These are phyloP conservation scores for Heterochromis multidens DNA, from an alignment of 2,113 vertebrate species.

Conservation along the genomic window DNA sequence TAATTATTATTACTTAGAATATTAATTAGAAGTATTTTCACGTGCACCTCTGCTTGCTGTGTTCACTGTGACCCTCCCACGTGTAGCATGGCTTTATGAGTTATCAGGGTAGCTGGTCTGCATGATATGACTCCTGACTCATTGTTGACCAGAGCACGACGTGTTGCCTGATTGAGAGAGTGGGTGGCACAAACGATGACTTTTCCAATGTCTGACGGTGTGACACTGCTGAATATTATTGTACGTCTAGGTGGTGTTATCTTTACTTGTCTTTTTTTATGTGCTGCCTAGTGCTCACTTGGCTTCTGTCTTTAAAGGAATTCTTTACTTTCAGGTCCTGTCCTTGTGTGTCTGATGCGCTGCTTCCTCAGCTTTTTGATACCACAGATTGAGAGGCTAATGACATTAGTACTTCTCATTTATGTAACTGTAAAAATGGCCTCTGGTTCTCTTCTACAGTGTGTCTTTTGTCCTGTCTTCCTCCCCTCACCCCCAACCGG, in stretches of 20 bases:
- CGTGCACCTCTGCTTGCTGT: conserved; percentile 63
- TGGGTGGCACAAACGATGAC: neutral
- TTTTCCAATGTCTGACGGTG: neutral
- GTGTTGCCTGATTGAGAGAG: conserved; percentile 23
- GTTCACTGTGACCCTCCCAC: conserved; percentile 48
- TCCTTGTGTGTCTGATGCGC: neutral
- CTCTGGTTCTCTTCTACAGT: no score
- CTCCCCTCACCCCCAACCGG: no score
- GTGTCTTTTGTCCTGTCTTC: no score
- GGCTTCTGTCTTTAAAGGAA: neutral
- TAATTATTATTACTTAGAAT: neutral
- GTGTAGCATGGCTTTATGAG: conserved; percentile 66
- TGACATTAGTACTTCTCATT: neutral
- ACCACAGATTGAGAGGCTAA: neutral
- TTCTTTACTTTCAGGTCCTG: neutral
- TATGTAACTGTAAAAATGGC: neutral
- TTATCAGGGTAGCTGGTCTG: conserved; percentile 36
- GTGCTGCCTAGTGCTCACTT: neutral
- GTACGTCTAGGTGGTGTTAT: neutral
- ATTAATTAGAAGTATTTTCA: neutral
- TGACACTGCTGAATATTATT: neutral
- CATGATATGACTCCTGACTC: conserved; percentile 51
- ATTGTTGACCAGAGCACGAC: neutral
- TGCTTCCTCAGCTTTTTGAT: neutral
- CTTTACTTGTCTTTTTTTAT: neutral